These are phyloP conservation scores for Carcina quercana DNA, from an alignment of 2,888 invertebrate species.

Conservation along the genomic window DNA sequence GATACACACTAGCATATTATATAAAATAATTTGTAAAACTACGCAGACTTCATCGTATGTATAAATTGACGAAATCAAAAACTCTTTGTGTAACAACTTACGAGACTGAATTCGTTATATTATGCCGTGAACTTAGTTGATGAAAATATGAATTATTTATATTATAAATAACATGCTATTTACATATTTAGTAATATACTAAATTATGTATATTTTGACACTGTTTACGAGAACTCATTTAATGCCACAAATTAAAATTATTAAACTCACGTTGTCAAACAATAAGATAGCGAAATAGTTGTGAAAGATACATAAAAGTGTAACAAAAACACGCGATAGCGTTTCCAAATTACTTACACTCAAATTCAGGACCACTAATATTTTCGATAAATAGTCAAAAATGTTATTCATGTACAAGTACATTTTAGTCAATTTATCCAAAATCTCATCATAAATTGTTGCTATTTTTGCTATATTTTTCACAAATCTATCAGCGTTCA, in stretches of 20 bases:
- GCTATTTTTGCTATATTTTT: too few relatives aligned
- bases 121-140: conserved; percentile 47
- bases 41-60: conserved; percentile 53
- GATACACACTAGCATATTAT: conserved; percentile 42
- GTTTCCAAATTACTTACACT: neutral
- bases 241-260: conserved; percentile 11
- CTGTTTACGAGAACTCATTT: conserved; percentile 44
- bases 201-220: conserved; percentile 64
- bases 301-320: conserved; percentile 12
- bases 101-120: conserved; percentile 41
- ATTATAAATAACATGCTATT: conserved; percentile 48
- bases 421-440: too few relatives aligned
- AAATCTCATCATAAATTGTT: too few relatives aligned
- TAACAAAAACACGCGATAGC: neutral
- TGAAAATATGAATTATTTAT: conserved; percentile 38
- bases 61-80: conserved; percentile 58
- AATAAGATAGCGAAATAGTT: conserved; percentile 1
- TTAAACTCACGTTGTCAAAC: too few relatives aligned
- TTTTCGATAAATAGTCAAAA: too few relatives aligned
- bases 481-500: too few relatives aligned
- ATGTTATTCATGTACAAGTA: too few relatives aligned
- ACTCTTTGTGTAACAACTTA: conserved; percentile 42
- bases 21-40: conserved; percentile 46
- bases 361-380: neutral
- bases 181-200: conserved; percentile 73